A percentile compares a stretch with the other conserved stretches of the same genome.
Conservation (phyloP, 2,113 vertebrate species). For the Mormoops blainvillei region DNA sequence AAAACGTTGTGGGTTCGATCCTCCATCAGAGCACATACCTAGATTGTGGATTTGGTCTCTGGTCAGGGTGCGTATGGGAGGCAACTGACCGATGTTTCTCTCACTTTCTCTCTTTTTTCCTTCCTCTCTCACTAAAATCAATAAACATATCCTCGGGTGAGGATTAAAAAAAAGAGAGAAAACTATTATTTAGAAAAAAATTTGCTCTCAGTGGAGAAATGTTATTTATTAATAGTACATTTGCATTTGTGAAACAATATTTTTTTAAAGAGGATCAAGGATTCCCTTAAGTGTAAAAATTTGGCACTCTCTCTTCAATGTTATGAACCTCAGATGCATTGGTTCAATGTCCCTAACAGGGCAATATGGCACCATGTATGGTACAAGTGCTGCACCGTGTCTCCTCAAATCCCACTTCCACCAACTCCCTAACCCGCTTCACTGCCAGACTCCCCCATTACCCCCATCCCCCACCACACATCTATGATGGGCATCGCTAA, state of each 20-base stretch:
- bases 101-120: too few species aligned
- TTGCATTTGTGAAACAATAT: constrained; percentile 6
- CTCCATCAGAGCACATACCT: too few species aligned
- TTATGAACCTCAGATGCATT: background rate
- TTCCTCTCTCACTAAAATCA: too few species aligned
- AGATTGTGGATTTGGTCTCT: too few species aligned
- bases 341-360: background rate
- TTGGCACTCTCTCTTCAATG: background rate
- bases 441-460: too few species aligned
- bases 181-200: constrained; percentile 20
- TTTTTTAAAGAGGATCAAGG: background rate
- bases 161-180: too few species aligned
- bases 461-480: background rate
- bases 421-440: rapidly evolving
- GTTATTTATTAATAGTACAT: constrained; percentile 35
- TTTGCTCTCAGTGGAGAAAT: constrained; percentile 8
- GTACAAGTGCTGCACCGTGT: background rate
- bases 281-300: background rate
- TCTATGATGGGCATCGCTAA: background rate
- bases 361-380: background rate
- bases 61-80: too few species aligned
- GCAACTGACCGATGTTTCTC: too few species aligned
- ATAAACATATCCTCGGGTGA: too few species aligned
- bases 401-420: background rate
- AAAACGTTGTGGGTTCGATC: too few species aligned